Conservation (phyloP, 2,888 invertebrate species). For the Drosophila testacea region DNA sequence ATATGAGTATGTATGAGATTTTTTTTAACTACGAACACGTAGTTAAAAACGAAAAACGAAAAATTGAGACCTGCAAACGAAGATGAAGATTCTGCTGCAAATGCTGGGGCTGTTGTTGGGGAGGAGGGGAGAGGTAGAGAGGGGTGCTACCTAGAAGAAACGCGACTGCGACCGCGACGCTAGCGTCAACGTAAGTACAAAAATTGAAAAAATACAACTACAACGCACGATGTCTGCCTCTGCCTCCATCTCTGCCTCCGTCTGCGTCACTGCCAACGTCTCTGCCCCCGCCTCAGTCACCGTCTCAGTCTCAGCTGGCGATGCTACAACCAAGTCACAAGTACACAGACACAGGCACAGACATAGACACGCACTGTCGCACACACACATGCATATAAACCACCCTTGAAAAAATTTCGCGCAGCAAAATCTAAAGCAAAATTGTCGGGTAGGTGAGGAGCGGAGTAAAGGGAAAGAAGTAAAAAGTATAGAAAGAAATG, state of each 20-base stretch:
- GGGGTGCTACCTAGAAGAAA: constrained; percentile 42
- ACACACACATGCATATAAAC: constrained; percentile 66
- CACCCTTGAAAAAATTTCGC: constrained; percentile 83
- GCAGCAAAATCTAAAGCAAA: constrained; percentile 76
- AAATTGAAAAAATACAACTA: constrained; percentile 43
- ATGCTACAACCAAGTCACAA: constrained; percentile 46
- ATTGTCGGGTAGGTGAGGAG: constrained; percentile 25
- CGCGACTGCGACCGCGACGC: constrained; percentile 30
- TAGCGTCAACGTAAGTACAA: constrained; percentile 26
- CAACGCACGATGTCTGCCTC: constrained; percentile 29
- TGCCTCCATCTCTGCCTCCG: constrained; percentile 1
- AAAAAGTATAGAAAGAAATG: constrained; percentile 78
- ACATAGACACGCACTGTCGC: constrained; percentile 52
- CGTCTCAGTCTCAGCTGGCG: constrained; percentile 40
- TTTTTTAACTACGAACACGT: constrained; percentile 76
- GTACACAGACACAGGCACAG: constrained; percentile 30
- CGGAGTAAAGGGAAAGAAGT: constrained; percentile 37
- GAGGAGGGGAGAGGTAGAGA: neutral
- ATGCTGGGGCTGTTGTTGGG: neutral
- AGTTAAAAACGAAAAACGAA: constrained; percentile 71
- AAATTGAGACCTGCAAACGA: constrained; percentile 64
- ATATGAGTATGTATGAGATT: constrained; percentile 58
- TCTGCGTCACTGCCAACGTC: constrained; percentile 7
- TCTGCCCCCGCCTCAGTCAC: constrained; percentile 19
- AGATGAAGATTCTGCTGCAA: constrained; percentile 53